Conservation (phyloP, 2,113 vertebrate species). For the Cephalophus harveyi region DNA sequence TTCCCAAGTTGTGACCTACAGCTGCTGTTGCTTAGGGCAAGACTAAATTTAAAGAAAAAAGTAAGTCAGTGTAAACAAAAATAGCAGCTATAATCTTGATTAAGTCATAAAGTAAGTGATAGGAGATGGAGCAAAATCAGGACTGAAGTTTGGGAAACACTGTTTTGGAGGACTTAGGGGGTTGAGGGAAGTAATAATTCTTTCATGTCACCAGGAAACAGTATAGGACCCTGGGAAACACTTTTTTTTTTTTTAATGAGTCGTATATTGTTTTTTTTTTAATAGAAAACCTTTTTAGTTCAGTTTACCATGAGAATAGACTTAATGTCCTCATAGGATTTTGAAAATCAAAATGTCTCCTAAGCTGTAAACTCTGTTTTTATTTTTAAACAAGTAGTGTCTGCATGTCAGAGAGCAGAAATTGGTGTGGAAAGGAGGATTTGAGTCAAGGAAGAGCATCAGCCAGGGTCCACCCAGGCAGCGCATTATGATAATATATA, state of each 20-base stretch:
- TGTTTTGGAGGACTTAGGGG: background rate
- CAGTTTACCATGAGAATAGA: background rate
- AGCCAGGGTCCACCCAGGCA: slow-evolving; percentile 21
- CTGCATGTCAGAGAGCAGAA: slow-evolving; percentile 36
- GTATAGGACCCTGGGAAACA: background rate
- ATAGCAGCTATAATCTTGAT: background rate
- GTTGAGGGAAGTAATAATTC: slow-evolving; percentile 8
- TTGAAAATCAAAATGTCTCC: slow-evolving; percentile 42
- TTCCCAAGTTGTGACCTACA: background rate
- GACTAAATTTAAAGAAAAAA: slow-evolving; percentile 12
- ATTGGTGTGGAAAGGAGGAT: slow-evolving; percentile 26
- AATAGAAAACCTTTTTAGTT: background rate
- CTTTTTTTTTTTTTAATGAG: background rate
- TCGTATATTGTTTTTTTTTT: background rate
- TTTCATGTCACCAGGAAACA: slow-evolving; percentile 5
- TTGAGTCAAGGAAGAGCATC: background rate
- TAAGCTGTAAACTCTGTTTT: slow-evolving; percentile 1
- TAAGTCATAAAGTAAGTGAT: background rate
- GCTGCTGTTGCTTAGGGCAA: background rate
- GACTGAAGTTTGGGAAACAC: slow-evolving; percentile 10
- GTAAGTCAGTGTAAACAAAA: background rate
- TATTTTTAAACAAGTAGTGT: slow-evolving; percentile 42
- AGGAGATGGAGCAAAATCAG: background rate
- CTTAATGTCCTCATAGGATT: background rate
- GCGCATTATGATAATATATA: slow-evolving; percentile 59